Conservation (phyloP, 2,113 vertebrate genomes). For the Boulengeromyrus knoepffleri region DNA sequence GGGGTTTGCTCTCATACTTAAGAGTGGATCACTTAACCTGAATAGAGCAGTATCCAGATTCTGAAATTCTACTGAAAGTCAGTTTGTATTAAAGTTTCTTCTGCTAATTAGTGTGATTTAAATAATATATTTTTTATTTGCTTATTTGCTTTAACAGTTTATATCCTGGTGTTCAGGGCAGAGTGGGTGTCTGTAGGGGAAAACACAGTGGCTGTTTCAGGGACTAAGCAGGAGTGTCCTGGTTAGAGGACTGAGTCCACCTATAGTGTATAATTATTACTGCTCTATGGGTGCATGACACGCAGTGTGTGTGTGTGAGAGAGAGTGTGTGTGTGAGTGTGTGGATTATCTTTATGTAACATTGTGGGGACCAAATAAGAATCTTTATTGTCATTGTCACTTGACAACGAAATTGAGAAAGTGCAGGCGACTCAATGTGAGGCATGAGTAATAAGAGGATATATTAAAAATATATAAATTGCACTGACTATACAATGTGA, state of each 20-base stretch:
- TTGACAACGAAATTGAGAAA: no score
- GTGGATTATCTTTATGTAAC: not conserved
- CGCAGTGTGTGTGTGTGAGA: not conserved
- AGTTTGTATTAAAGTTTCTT: not conserved
- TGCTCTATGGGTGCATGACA: not conserved
- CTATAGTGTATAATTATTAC: not conserved
- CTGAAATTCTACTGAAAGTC: not conserved
- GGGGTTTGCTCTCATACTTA: not conserved
- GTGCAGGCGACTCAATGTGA: no score
- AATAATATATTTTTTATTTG: not conserved
- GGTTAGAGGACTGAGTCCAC: not conserved
- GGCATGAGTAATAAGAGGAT: no score
- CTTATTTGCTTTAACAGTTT: not conserved
- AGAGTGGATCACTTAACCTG: not conserved
- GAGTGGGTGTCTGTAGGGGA: not conserved
- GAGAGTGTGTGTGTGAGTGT: not conserved
- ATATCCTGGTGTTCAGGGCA: not conserved
- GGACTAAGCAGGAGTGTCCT: not conserved
- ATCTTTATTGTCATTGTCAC: no score
- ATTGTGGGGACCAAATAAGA: no score
- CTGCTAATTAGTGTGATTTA: not conserved
- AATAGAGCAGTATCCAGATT: not conserved
- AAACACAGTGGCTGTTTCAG: not conserved
- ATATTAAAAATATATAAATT: no score
- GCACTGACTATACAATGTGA: no score